Evolutionary conservation across 2,797 vertebrate species (phyloP).

Genomic region (Vipera latastei): DNA sequence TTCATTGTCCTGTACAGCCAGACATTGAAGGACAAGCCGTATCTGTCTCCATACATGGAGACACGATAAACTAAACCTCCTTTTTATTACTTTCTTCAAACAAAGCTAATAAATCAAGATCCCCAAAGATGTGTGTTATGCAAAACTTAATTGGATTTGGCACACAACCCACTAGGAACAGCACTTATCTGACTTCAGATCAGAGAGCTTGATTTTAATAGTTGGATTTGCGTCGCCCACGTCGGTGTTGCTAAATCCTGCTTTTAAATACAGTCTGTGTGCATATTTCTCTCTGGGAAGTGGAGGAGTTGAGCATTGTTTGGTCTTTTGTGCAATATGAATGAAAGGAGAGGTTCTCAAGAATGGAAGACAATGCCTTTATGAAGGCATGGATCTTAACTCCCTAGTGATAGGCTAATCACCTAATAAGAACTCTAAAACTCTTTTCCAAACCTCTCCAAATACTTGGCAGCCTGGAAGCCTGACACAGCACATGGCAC

Average conservation of each 20-base stretch:
- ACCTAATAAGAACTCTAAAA: background rate
- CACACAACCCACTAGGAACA: conserved; percentile 43
- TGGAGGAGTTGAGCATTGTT: conserved; percentile 52
- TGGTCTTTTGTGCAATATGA: conserved; percentile 57
- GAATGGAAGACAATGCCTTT: conserved; percentile 36
- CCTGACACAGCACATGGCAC: background rate
- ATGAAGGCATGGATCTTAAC: conserved; percentile 43
- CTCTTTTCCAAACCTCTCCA: conserved; percentile 22
- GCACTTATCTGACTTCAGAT: conserved; percentile 60
- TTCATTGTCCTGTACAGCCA: conserved; percentile 34
- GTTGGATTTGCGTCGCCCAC: conserved; percentile 59
- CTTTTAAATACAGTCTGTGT: conserved; percentile 62
- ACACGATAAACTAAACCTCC: conserved; percentile 64
- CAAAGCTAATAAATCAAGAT: conserved; percentile 70
- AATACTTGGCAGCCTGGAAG: background rate
- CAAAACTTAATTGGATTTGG: conserved; percentile 57
- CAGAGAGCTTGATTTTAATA: conserved; percentile 64
- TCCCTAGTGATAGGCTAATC: conserved; percentile 39
- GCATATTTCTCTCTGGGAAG: conserved; percentile 68
- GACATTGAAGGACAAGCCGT: conserved; percentile 59
- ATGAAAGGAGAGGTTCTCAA: conserved; percentile 47
- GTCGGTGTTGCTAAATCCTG: conserved; percentile 66
- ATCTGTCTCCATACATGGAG: conserved; percentile 62
- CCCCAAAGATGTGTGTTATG: conserved; percentile 53
- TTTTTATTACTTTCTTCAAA: conserved; percentile 69